Evolutionary conservation across 2,113 vertebrate genomes (phyloP).

Genomic region (Xenus cinereus): DNA sequence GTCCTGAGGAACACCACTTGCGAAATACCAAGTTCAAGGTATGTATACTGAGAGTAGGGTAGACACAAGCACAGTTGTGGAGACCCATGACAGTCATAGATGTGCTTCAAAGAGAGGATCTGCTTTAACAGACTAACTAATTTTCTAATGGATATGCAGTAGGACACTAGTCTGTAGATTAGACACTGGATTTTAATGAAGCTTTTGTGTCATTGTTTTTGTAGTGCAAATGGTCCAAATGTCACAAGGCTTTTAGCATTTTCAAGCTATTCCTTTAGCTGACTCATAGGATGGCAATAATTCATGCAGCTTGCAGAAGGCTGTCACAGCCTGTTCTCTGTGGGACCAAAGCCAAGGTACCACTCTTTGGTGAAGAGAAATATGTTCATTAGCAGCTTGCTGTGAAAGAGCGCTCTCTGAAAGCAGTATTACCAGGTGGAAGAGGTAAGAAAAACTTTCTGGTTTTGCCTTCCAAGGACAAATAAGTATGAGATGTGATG

Average conservation of each 20-base stretch:
- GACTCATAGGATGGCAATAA: neutral
- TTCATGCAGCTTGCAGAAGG: neutral
- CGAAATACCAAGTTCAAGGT: neutral
- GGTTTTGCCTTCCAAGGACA: neutral
- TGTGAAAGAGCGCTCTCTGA: neutral
- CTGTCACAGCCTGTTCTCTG: neutral
- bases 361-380: neutral
- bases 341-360: neutral
- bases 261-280: neutral
- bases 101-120: neutral
- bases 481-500: neutral
- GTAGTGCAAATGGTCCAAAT: neutral
- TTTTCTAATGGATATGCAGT: neutral
- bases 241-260: neutral
- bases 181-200: neutral
- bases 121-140: neutral
- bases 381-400: neutral
- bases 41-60: neutral
- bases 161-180: neutral
- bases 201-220: neutral
- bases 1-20: neutral
- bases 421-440: neutral
- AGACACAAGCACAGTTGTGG: neutral
- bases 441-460: neutral
- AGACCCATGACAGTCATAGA: neutral